These are phyloP conservation scores for Hiodon tergisus DNA, from an alignment of 2,113 vertebrate genomes.

Conservation along the genomic window DNA sequence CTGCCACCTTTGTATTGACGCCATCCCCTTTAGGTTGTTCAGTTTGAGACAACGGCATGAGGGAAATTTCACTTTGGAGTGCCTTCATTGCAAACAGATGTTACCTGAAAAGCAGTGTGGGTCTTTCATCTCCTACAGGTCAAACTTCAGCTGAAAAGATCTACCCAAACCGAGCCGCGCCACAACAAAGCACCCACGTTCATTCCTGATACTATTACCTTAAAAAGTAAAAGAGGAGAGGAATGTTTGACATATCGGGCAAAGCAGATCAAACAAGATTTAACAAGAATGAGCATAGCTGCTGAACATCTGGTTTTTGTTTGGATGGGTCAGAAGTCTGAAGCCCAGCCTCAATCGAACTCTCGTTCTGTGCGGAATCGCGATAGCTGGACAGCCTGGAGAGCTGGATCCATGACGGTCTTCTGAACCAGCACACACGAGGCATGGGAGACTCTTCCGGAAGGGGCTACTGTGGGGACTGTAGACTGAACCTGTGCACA, in stretches of 20 bases:
- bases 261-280: constrained; percentile 4
- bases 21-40: not conserved
- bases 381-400: not conserved
- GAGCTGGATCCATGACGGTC: not conserved
- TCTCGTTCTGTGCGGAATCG: not conserved
- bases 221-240: constrained; percentile 21
- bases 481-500: too few species aligned
- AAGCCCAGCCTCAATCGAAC: not conserved
- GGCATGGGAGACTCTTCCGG: not conserved
- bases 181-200: not conserved
- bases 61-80: not conserved
- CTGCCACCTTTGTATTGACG: not conserved
- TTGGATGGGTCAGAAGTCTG: not conserved
- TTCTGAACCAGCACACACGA: not conserved
- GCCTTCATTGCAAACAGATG: constrained; percentile 1
- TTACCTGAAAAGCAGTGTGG: not conserved
- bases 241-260: not conserved
- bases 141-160: not conserved
- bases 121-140: not conserved
- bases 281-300: not conserved
- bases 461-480: not conserved
- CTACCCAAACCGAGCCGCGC: not conserved
- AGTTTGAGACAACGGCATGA: not conserved
- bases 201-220: constrained; percentile 21
- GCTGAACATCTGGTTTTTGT: not conserved